A percentile compares a stretch with the other conserved stretches of the same genome.
Conservation (phyloP, 2,888 invertebrate genomes). For the Hirtodrosophila trivittata region DNA sequence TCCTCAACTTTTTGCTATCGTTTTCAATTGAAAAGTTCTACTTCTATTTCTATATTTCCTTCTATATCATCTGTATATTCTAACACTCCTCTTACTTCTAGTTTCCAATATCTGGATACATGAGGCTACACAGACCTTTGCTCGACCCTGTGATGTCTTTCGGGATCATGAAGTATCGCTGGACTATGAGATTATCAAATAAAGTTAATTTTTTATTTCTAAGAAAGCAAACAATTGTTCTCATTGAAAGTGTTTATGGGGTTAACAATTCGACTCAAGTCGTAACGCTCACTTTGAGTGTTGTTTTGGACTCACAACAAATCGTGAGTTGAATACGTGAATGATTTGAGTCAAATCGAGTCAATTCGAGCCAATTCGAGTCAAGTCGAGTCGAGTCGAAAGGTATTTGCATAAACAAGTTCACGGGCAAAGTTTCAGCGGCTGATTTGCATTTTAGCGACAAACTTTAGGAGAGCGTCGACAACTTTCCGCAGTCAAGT, state of each 20-base stretch:
- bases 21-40: too few species aligned
- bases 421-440: conserved; percentile 65
- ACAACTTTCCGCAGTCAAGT: conserved; percentile 33
- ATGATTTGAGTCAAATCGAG: not conserved
- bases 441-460: conserved; percentile 60
- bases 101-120: conserved; percentile 96
- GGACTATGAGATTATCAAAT: conserved; percentile 69
- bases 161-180: conserved; percentile 77
- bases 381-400: conserved; percentile 35
- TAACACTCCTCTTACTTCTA: conserved; percentile 64
- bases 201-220: conserved; percentile 46
- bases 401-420: conserved; percentile 73
- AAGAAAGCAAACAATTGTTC: too few species aligned
- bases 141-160: conserved; percentile 85
- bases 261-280: conserved; percentile 44
- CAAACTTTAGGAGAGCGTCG: conserved; percentile 31
- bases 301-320: conserved; percentile 39
- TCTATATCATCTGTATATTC: too few species aligned
- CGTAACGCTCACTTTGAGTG: conserved; percentile 42
- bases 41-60: too few species aligned
- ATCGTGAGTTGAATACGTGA: conserved; percentile 15
- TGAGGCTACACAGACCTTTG: conserved; percentile 92
- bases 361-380: not conserved
- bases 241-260: conserved; percentile 41
- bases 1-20: too few species aligned